These are phyloP conservation scores for Drosophila pseudoobscura DNA, from an alignment of 1,140 invertebrate species.

Conservation along the genomic window DNA sequence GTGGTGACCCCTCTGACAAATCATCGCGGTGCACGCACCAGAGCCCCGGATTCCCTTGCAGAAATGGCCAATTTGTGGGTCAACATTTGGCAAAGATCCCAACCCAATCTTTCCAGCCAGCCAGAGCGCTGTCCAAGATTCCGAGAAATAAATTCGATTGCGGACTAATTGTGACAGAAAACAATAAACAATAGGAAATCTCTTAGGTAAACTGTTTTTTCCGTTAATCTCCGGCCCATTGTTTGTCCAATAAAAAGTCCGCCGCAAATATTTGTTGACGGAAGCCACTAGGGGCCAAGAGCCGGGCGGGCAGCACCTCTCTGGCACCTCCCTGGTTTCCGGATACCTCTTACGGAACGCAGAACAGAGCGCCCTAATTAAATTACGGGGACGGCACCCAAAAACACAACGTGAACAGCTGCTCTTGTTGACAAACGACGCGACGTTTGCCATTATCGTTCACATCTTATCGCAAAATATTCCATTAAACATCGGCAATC, in stretches of 20 bases:
- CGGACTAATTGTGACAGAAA: slow-evolving; percentile 30
- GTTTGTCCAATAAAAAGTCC: slow-evolving; percentile 56
- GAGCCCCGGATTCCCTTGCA: slow-evolving; percentile 7
- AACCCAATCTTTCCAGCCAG: slow-evolving; percentile 6
- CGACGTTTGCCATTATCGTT: slow-evolving; percentile 57
- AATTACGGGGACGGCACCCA: slow-evolving; percentile 44
- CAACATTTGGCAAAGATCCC: slow-evolving; percentile 9
- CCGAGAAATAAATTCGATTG: slow-evolving; percentile 44
- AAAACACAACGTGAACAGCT: slow-evolving; percentile 30
- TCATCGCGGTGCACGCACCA: slow-evolving; percentile 40
- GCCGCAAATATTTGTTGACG: slow-evolving; percentile 63
- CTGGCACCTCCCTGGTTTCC: slow-evolving; percentile 51
- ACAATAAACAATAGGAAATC: slow-evolving; percentile 47
- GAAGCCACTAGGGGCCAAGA: slow-evolving; percentile 48
- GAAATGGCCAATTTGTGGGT: slow-evolving; percentile 6
- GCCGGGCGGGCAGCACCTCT: slow-evolving; percentile 31
- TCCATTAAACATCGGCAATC: slow-evolving; percentile 30
- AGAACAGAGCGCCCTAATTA: slow-evolving; percentile 56
- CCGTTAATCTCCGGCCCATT: slow-evolving; percentile 49
- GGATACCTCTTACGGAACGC: slow-evolving; percentile 14
- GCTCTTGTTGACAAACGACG: slow-evolving; percentile 54
- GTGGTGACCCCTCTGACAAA: slow-evolving; percentile 30
- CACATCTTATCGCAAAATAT: slow-evolving; percentile 67
- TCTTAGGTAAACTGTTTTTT: slow-evolving; percentile 71
- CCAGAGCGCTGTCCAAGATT: slow-evolving; percentile 21